Evolutionary conservation across 2,888 invertebrate genomes (phyloP), one percentile per base, ranked within the genome.

Genomic region (Timema podura): DNA sequence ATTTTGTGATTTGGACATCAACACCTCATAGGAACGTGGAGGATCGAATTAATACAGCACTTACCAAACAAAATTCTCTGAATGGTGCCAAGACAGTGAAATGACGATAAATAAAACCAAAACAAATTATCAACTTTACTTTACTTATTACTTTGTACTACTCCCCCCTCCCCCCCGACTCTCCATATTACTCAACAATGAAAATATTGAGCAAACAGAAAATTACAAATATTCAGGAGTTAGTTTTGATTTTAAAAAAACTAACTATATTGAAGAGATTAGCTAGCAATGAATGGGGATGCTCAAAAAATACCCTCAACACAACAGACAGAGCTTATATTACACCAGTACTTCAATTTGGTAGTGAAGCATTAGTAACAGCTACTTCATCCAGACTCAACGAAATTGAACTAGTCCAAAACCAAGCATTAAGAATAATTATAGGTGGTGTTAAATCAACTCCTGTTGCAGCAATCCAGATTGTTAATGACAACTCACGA

Each of bases 1-100:
- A 64, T 15, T 46, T 64, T 64, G n/a, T 64, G 46, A 9, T 64
- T 16, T 64, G 64, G 64, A 64, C 59, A 64, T 64, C 64, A 64
- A 46, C 64, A 64, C 10, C 30, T 45, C 64, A 64, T 6, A 64
- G 46, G n/a, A 64, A n/a, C 6, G 45, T 45, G 44, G 46, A 64
- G 64, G 10, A 30, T 7, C 64, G 46, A 64, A 64, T 64, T 44
- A 64, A 64, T 30, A 44, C 8, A 46, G 44, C 64, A 11, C 11
- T 64, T 6, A n/a, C n/a, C n/a, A n/a, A n/a, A n/a, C n/a, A n/a
- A 64, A 64, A 64, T 30, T 30, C 6, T 16, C 64, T 45, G 64
- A 64, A 30, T 64, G 64, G 64, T 64, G 64, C n/a, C 10, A 44
- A 64, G 46, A n/a, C 44, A 64, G 46, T n/a, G 64, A 64, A 30